Conservation (phyloP, 1,140 invertebrate species). For the Zaprionus tsacasi region DNA sequence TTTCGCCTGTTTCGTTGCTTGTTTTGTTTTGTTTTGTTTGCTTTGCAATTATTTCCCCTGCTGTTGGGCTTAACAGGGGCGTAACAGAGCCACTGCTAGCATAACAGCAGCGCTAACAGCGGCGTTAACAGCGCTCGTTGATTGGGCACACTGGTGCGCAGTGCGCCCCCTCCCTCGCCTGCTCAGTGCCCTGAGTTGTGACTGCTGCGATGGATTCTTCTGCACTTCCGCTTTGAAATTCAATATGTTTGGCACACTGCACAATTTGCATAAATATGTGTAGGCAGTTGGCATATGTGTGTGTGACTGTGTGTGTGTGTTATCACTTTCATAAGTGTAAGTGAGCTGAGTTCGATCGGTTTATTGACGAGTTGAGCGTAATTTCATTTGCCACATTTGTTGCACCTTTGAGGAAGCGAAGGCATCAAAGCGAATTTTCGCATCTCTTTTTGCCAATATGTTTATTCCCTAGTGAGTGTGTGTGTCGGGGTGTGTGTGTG, state of each 20-base stretch:
- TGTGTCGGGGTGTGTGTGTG: constrained; percentile 34
- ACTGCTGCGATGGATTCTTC: constrained; percentile 31
- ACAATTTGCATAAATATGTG: constrained; percentile 40
- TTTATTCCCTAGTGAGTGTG: constrained; percentile 18
- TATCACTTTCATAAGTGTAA: neutral
- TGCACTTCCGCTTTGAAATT: constrained; percentile 65
- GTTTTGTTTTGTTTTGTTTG: constrained; percentile 42
- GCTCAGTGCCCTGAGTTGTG: constrained; percentile 24
- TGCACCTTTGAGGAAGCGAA: constrained; percentile 35
- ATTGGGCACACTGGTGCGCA: constrained; percentile 25
- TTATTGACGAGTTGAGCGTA: constrained; percentile 13
- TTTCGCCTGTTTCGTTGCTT: constrained; percentile 36
- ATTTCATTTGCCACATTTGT: constrained; percentile 34
- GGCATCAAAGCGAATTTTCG: constrained; percentile 31
- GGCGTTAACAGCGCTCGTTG: neutral
- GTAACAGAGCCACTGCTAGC: constrained; percentile 1
- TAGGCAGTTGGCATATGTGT: neutral
- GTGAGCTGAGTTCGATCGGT: neutral
- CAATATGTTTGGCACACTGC: constrained; percentile 43
- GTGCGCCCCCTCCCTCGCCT: constrained; percentile 2
- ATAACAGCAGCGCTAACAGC: neutral
- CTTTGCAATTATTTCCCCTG: constrained; percentile 74
- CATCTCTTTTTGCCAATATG: constrained; percentile 16
- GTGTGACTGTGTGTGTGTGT: neutral
- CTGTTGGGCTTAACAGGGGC: constrained; percentile 30